A percentile compares a stretch with the other conserved stretches of the same genome.
These are phyloP conservation scores for Paracanthobrama guichenoti DNA, from an alignment of 2,113 vertebrate genomes.

Conservation along the genomic window DNA sequence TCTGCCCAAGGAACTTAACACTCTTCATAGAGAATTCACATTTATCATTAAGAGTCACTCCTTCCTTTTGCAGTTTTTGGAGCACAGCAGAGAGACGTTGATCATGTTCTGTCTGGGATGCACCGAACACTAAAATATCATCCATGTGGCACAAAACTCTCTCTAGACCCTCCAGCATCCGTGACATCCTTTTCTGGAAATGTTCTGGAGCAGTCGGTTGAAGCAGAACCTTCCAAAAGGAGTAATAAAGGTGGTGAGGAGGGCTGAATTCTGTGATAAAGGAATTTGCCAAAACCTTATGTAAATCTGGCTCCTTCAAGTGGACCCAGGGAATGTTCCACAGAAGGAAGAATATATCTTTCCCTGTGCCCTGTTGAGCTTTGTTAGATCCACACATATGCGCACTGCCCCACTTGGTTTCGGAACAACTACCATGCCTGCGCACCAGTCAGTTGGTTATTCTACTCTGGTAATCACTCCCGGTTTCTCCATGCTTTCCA, in stretches of 20 bases:
- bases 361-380: slow-evolving; percentile 26
- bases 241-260: slow-evolving; percentile 8
- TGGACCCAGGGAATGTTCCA: slow-evolving; percentile 33
- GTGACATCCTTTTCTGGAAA: not conserved
- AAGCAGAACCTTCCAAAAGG: slow-evolving; percentile 43
- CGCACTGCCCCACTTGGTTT: not conserved
- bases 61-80: no score
- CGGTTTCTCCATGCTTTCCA: slow-evolving; percentile 18
- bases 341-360: slow-evolving; percentile 31
- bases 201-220: slow-evolving; percentile 39
- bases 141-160: no score
- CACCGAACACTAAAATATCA: not conserved
- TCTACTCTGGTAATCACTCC: slow-evolving; percentile 36
- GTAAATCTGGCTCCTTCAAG: not conserved
- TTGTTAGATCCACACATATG: slow-evolving; percentile 38
- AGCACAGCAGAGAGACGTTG: not conserved
- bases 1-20: slow-evolving; percentile 20
- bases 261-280: not conserved
- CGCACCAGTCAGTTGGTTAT: slow-evolving; percentile 21
- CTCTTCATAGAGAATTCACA: not conserved
- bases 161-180: not conserved
- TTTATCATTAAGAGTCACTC: slow-evolving; percentile 26
- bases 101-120: not conserved
- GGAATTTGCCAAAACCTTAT: slow-evolving; percentile 5
- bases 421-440: not conserved